Base-by-base conservation (phyloP, 2,888 invertebrate genomes). In the Synanthedon vespiformis region DNA sequence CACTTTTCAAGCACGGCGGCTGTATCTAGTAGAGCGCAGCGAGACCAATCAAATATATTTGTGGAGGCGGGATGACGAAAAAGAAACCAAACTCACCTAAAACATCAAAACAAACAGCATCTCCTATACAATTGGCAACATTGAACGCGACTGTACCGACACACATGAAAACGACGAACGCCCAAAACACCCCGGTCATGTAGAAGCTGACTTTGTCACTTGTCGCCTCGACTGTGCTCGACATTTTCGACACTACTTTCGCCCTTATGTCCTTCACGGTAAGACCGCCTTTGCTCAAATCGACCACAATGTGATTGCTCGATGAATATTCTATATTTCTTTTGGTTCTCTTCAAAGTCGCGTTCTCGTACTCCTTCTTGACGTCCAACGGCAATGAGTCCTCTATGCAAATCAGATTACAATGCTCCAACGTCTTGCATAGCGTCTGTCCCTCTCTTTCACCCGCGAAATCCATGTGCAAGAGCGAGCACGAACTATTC, bases 31-130 rank as follows among this genome's bases (percentile, higher is more conserved):
- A n/a, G n/a, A n/a, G n/a, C n/a, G n/a, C n/a, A n/a, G n/a, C n/a
- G n/a, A n/a, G n/a, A n/a, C n/a, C n/a, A n/a, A n/a, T n/a, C n/a
- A n/a, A n/a, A n/a, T n/a, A n/a, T n/a, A n/a, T n/a, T n/a, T n/a
- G n/a, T n/a, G n/a, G n/a, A n/a, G n/a, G n/a, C n/a, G n/a, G n/a
- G n/a, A n/a, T n/a, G n/a, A n/a, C n/a, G n/a, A n/a, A n/a, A 13
- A 44, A 13, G 3, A 44, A 44, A 44, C 22, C 5, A 44, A 22
- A 73, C 85, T 82, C 73, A 91, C 94, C 95, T 44, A 97, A 86
- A 22, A 95, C 90, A 75, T 96, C 95, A 68, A 96, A 96, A 72
- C 96, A 95, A 40, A 97, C 92, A 1, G 96, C 95, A 76, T 97
- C 97, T 44, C 94, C 94, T 44, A 97, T 92, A 50, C 94, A 95